Conservation (phyloP, 1,140 invertebrate genomes). For the Zaprionus lachaisei region DNA sequence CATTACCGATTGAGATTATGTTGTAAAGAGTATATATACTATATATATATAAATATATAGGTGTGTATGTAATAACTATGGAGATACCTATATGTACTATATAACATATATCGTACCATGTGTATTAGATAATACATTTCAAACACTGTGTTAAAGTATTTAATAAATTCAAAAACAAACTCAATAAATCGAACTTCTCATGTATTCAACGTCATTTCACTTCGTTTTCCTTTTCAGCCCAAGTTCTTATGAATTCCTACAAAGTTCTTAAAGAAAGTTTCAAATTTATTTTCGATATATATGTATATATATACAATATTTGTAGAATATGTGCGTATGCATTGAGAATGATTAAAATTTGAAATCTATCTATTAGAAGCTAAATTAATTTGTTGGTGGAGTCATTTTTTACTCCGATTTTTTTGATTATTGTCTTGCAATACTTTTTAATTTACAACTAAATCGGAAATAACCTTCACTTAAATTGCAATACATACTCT, state of each 20-base stretch:
- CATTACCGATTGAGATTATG: conserved; percentile 61
- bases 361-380: too few relatives aligned
- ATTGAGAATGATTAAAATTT: too few relatives aligned
- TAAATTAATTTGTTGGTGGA: too few relatives aligned
- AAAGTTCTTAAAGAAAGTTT: too few relatives aligned
- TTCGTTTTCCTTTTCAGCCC: background rate
- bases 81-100: conserved; percentile 57
- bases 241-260: background rate
- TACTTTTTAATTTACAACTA: too few relatives aligned
- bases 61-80: conserved; percentile 25
- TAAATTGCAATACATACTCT: too few relatives aligned
- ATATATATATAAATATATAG: conserved; percentile 15
- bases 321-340: too few relatives aligned
- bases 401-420: too few relatives aligned
- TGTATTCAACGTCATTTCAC: background rate
- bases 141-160: conserved; percentile 83
- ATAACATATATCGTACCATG: conserved; percentile 65
- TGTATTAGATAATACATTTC: conserved; percentile 79
- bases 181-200: conserved; percentile 48
- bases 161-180: conserved; percentile 76
- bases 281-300: too few relatives aligned
- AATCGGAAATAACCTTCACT: too few relatives aligned
- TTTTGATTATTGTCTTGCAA: too few relatives aligned
- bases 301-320: too few relatives aligned
- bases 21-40: conserved; percentile 49